These are phyloP conservation scores for Cheilosia vulpina DNA, from an alignment of 2,888 invertebrate genomes.

Conservation along the genomic window DNA sequence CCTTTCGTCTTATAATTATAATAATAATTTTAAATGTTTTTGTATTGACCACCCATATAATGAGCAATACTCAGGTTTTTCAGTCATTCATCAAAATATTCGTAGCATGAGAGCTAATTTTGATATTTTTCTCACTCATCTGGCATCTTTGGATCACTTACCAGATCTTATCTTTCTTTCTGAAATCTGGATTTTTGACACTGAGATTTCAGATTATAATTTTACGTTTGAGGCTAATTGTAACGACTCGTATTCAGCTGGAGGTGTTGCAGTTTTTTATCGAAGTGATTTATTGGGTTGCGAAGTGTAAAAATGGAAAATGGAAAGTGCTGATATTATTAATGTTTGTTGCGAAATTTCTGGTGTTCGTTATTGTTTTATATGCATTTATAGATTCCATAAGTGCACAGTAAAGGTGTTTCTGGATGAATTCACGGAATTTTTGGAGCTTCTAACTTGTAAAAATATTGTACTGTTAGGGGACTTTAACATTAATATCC, in stretches of 20 bases:
- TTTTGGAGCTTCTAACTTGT: background rate
- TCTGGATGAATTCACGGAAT: constrained; percentile 4
- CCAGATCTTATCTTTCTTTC: constrained; percentile 28
- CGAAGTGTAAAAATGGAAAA: no score
- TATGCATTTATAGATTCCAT: constrained; percentile 24
- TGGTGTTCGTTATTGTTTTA: constrained; percentile 9
- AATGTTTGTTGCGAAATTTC: no score
- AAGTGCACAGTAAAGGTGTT: constrained; percentile 8
- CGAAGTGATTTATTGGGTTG: background rate
- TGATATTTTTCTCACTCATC: constrained; percentile 20
- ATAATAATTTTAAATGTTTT: constrained; percentile 36
- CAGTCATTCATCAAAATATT: constrained; percentile 38
- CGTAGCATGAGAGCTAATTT: constrained; percentile 32
- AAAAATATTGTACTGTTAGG: constrained; percentile 26
- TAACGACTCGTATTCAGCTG: no score
- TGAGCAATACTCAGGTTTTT: constrained; percentile 15
- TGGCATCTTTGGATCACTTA: constrained; percentile 24
- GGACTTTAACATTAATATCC: constrained; percentile 14
- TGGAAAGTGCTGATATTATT: no score
- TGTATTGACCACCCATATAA: constrained; percentile 29
- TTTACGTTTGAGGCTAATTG: constrained; percentile 6
- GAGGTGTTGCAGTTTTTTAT: no score
- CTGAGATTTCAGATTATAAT: constrained; percentile 8
- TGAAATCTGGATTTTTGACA: constrained; percentile 26
- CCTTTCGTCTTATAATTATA: background rate